These are phyloP conservation scores for Cricetomys ansorgei DNA, from an alignment of 2,113 vertebrate genomes.

Conservation along the genomic window DNA sequence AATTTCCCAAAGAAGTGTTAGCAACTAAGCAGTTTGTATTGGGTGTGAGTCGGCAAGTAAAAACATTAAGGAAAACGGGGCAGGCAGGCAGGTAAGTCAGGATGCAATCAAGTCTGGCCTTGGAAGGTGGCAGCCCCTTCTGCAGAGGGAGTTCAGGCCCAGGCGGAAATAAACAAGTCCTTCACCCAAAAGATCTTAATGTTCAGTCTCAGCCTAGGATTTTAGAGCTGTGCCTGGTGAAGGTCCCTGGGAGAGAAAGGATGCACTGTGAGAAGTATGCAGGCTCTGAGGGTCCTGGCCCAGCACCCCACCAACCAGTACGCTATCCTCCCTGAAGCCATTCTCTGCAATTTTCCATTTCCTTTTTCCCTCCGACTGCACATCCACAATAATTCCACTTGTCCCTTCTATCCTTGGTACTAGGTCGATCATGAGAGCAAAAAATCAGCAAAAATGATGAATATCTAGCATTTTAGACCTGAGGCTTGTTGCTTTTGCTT, in stretches of 20 bases:
- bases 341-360: no score
- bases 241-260: background rate
- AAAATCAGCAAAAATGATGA: background rate
- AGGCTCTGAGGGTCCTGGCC: rapidly evolving
- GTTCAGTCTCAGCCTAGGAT: no score
- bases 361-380: background rate
- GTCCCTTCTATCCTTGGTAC: background rate
- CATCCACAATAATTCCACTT: background rate
- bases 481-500: background rate
- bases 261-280: rapidly evolving
- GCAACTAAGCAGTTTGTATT: background rate
- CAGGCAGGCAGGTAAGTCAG: background rate
- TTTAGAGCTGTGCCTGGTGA: rapidly evolving
- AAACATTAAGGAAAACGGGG: background rate
- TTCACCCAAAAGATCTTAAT: background rate
- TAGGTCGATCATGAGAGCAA: background rate
- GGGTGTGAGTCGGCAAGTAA: background rate
- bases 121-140: background rate
- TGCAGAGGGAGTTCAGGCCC: no score
- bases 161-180: background rate
- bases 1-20: background rate
- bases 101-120: no score
- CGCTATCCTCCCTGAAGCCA: background rate
- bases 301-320: rapidly evolving
- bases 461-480: background rate